Conservation (phyloP, 2,113 vertebrate genomes). For the Butorides virescens region DNA sequence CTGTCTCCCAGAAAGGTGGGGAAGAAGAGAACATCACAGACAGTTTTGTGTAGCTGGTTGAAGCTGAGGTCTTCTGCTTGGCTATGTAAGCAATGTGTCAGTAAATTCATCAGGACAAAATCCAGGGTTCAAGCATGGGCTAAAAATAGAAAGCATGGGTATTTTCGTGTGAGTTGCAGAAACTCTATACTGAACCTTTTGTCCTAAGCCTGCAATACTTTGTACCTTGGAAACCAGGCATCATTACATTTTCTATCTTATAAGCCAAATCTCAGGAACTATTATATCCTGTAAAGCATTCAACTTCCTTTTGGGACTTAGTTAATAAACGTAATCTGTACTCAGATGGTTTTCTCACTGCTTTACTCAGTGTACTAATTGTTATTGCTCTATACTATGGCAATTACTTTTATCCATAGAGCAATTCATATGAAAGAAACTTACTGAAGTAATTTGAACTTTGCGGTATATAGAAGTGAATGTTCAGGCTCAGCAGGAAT, state of each 20-base stretch:
- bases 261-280: background rate
- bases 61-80: background rate
- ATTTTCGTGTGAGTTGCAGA: background rate
- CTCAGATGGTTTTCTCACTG: background rate
- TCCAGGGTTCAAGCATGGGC: background rate
- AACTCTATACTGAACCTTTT: background rate
- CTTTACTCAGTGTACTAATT: background rate
- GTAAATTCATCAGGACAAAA: background rate
- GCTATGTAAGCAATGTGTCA: background rate
- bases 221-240: background rate
- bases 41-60: background rate
- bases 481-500: background rate
- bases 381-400: background rate
- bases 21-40: background rate
- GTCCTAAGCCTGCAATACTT: background rate
- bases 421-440: background rate
- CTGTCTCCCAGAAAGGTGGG: background rate
- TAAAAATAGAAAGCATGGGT: background rate
- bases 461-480: background rate
- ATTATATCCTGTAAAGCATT: background rate
- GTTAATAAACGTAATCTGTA: background rate
- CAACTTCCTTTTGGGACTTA: background rate
- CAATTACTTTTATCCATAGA: background rate
- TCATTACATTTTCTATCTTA: background rate
- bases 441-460: background rate